Evolutionary conservation across 2,888 invertebrate species (phyloP), one percentile per base, ranked within the genome.

Genomic region (Dicranocentrus wangi): DNA sequence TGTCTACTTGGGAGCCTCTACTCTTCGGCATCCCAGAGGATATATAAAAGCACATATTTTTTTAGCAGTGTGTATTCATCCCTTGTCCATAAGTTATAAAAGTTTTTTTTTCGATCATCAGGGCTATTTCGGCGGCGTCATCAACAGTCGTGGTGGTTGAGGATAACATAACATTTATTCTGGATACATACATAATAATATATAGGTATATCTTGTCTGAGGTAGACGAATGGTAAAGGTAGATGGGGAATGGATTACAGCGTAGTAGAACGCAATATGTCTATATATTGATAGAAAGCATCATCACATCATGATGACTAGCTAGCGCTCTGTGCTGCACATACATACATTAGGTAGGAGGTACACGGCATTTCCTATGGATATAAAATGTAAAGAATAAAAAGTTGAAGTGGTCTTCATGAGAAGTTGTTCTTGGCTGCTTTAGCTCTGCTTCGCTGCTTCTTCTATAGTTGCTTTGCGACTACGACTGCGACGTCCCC

Each of bases 401-500:
- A 71, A 73, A 19, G 55, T 66, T 68, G 68, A 73, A 73, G 73
- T 81, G 80, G 69, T 68, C 73, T 81, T 68, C 73, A 60, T 25
- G 69, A 69, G 77, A 69, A 77, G 77, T 77, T 77, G 69, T 77
- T 77, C 53, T 70, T 69, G 19, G 61, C 42, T 47, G 28, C 27
- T n/a, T 61, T n/a, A 53, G 77, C 76, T 69, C 25, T 55, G 55
- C 63, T 51, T 61, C 32, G 47, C 53, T 43, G 23, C 47, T 17
- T 60, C 39, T 66, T 21, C 5, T 55, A 55, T 42, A 43, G 66
- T 72, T 42, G 69, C 60, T 72, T 68, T 82, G 68, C 65, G 69
- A 70, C 77, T 77, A 76, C 55, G 76, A 68, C 76, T 76, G 51
- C 60, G 77, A 83, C 83, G 83, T 84, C 84, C 83, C 80, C 73